Conservation (phyloP, 2,888 invertebrate genomes). For the Endotricha flammealis region DNA sequence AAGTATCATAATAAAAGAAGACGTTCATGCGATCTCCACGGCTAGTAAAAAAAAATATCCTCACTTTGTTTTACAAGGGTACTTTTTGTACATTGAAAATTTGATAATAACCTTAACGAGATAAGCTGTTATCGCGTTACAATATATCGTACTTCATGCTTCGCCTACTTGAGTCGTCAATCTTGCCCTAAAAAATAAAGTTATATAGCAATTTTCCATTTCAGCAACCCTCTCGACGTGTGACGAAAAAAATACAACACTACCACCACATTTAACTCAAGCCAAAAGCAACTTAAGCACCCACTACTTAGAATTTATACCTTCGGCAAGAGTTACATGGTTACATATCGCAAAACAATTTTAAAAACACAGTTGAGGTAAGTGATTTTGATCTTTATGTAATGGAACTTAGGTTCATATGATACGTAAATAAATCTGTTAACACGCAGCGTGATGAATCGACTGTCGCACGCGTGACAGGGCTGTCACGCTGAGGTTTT, state of each 20-base stretch:
- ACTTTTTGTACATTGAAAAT: too few relatives aligned
- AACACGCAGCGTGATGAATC: conserved; percentile 66
- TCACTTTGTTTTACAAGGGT: too few relatives aligned
- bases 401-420: conserved; percentile 11
- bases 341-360: conserved; percentile 32
- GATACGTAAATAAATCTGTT: conserved; percentile 27
- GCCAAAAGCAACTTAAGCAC: conserved; percentile 22
- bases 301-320: conserved; percentile 4
- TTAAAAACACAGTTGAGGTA: conserved; percentile 6
- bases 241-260: conserved; percentile 48
- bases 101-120: conserved; percentile 40
- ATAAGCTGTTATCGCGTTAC: conserved; percentile 42
- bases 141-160: conserved; percentile 42
- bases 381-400: conserved; percentile 22
- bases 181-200: conserved; percentile 70
- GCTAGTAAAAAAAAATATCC: too few relatives aligned
- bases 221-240: conserved; percentile 56
- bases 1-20: too few relatives aligned
- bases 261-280: neutral
- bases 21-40: too few relatives aligned
- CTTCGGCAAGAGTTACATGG: conserved; percentile 26
- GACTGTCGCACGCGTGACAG: conserved; percentile 61
- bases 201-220: conserved; percentile 73
- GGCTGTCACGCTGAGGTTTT: conserved; percentile 58
- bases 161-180: conserved; percentile 62